Base-by-base conservation (phyloP, 2,888 invertebrate species). In the Biston betularia region DNA sequence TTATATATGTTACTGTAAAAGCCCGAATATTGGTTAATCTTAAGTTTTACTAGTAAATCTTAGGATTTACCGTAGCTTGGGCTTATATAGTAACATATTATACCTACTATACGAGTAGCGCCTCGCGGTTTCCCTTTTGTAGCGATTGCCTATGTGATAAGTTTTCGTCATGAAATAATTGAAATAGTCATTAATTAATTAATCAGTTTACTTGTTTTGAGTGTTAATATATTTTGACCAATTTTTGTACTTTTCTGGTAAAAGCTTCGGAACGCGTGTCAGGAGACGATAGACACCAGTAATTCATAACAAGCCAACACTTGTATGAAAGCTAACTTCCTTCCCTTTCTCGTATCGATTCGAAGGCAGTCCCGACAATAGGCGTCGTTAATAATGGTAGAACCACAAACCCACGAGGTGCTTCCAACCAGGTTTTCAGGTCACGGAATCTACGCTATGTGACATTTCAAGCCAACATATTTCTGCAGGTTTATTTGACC, bases 371-470 rank as follows among this genome's bases (percentile, higher is more conserved):
- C 65, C 57, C 60, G 58, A 74, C 76, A 75, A 79, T 74, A 79
- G 78, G 73, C 77, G 72, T 72, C 71, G 72, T 81, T 82, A 82
- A 81, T 81, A 82, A 83, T 85, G 79, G 81, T 79, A 79, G 73
- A 75, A 70, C 75, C 72, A 79, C 71, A 82, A 80, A 82, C 77
- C 77, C 72, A 79, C 78, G 65, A 85, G 81, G 80, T 79, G 84
- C 79, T 79, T 79, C 48, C 80, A 80, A 82, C 79, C 76, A 75
- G 75, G 83, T 88, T 86, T 89, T 79, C 83, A 79, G 90, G 90
- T 89, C 90, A 89, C 85, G 82, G 79, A 80, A 83, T 77, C 79
- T 73, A 79, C 75, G 74, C 72, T 61, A 65, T 57, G 63, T 67
- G 70, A 68, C 72, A 72, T 72, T 72, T 70, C 53, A 42, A 38